phyloP scores from a whole-genome alignment of 1,140 invertebrate genomes.

The Diorhabda elongata region DNA sequence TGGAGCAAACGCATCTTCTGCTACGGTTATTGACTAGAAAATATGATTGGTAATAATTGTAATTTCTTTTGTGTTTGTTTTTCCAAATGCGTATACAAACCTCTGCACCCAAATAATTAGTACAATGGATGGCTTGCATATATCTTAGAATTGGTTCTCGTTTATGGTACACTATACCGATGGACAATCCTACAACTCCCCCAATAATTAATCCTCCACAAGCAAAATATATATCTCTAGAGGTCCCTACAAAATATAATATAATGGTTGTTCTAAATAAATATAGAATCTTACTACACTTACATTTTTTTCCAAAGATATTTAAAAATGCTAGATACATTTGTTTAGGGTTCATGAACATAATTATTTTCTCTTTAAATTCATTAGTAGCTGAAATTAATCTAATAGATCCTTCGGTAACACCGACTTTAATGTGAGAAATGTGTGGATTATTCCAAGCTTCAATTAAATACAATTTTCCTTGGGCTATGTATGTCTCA shows the following conservation, averaged over 20 bases:
- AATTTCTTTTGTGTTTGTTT: too few relatives aligned
- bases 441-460: slow-evolving; percentile 43
- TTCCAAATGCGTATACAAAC: slow-evolving; percentile 36
- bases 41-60: slow-evolving; percentile 8
- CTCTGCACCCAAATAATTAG: slow-evolving; percentile 53
- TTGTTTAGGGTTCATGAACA: slow-evolving; percentile 35
- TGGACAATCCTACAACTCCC: slow-evolving; percentile 49
- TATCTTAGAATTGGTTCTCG: slow-evolving; percentile 44
- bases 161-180: slow-evolving; percentile 46
- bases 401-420: slow-evolving; percentile 38
- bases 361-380: slow-evolving; percentile 42
- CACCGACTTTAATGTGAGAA: slow-evolving; percentile 43
- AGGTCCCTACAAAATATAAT: slow-evolving; percentile 36
- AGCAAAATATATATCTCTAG: slow-evolving; percentile 52
- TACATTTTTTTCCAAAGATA: slow-evolving; percentile 36
- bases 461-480: slow-evolving; percentile 41
- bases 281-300: slow-evolving; percentile 5
- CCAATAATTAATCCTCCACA: slow-evolving; percentile 51
- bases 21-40: slow-evolving; percentile 52
- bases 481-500: slow-evolving; percentile 39
- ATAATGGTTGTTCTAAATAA: background rate
- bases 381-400: slow-evolving; percentile 40
- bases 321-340: slow-evolving; percentile 32
- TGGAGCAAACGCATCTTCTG: slow-evolving; percentile 58
- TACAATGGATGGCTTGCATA: slow-evolving; percentile 55